phyloP scores from a whole-genome alignment of 2,888 invertebrate species.

The Chrysolina haemoptera region DNA sequence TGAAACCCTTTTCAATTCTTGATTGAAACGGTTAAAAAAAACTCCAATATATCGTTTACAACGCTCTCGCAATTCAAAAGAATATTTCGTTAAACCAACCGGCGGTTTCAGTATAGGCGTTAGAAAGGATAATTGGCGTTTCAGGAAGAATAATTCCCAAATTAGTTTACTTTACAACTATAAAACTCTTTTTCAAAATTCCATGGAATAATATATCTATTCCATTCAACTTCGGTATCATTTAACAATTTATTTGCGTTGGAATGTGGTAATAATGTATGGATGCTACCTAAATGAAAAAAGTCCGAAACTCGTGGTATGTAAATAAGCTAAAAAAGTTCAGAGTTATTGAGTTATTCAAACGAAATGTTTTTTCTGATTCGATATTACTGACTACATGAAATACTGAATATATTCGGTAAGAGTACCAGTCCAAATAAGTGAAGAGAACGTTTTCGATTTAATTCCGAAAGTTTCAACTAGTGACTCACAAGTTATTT shows the following conservation, averaged over 20 bases:
- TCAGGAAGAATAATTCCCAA: constrained; percentile 25
- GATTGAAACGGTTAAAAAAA: constrained; percentile 2
- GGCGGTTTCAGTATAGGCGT: constrained; percentile 28
- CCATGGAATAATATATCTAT: background rate
- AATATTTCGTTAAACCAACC: constrained; percentile 27
- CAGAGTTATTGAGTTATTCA: too few relatives aligned
- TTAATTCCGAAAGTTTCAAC: too few relatives aligned
- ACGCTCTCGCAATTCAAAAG: constrained; percentile 24
- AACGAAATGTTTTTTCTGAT: too few relatives aligned
- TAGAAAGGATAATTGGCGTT: constrained; percentile 27
- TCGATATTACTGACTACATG: too few relatives aligned
- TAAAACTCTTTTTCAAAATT: background rate
- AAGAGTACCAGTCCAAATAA: too few relatives aligned
- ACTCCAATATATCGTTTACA: constrained; percentile 16
- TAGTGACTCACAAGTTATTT: too few relatives aligned
- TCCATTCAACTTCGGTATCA: background rate
- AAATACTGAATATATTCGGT: background rate
- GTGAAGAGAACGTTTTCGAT: too few relatives aligned
- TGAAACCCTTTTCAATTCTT: constrained; percentile 3
- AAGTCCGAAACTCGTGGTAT: too few relatives aligned
- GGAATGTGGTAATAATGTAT: too few relatives aligned
- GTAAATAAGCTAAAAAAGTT: too few relatives aligned
- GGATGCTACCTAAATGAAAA: too few relatives aligned
- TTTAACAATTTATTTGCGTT: too few relatives aligned
- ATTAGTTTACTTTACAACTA: constrained; percentile 22